Percentiles rank a stretch among this genome's conserved stretches.
phyloP scores from a whole-genome alignment of 2,888 invertebrate species.

The Drosophila incognita region DNA sequence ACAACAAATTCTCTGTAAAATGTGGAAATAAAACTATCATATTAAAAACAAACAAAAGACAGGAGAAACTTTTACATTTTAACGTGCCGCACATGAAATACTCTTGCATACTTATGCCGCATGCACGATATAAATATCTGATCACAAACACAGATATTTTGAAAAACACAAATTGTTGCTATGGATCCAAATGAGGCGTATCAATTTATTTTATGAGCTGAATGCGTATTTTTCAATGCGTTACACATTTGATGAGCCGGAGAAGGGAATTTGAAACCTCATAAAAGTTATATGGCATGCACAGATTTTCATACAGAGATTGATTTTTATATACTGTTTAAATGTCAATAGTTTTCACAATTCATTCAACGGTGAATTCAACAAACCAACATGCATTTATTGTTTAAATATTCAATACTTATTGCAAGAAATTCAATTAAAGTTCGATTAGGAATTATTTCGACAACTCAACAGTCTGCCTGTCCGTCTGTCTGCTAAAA shows the following conservation, averaged over 20 bases:
- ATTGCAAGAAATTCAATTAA: not conserved
- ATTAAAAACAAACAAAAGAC: slow-evolving; percentile 8
- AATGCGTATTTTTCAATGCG: not conserved
- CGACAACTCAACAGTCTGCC: not conserved
- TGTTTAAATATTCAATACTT: not conserved
- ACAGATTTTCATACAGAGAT: not conserved
- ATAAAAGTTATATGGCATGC: not conserved
- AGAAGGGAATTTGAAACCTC: not conserved
- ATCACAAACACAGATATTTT: not conserved
- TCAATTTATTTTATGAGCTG: not conserved
- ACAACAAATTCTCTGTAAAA: slow-evolving; percentile 33
- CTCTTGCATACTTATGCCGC: slow-evolving; percentile 1
- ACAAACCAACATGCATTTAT: not conserved
- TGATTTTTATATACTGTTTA: not conserved
- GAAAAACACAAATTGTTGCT: accelerated
- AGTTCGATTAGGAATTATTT: not conserved
- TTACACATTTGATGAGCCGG: not conserved
- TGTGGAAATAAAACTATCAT: slow-evolving; percentile 12
- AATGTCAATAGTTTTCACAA: not conserved
- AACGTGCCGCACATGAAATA: not conserved
- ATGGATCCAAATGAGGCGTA: not conserved
- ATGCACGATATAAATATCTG: not conserved
- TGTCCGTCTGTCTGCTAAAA: not conserved
- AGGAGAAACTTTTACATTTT: not conserved
- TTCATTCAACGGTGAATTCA: not conserved